Conservation (phyloP, 30 jellyfish, hydroid and myxozoan genomes). For the Hydractinia echinata region DNA sequence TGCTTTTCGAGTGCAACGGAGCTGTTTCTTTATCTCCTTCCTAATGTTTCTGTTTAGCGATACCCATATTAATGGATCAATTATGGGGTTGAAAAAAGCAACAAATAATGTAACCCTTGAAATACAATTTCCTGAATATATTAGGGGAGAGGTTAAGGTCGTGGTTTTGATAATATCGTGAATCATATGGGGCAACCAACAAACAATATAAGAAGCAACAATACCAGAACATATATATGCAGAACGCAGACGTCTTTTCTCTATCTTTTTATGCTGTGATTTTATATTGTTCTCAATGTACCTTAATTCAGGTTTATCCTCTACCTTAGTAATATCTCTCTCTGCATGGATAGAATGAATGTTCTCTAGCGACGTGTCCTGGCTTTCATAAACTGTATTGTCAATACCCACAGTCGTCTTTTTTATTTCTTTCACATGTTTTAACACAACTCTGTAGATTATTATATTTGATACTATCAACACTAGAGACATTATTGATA, state of each 20-base stretch:
- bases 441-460: background rate
- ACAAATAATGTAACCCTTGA: background rate
- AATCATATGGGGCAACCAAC: background rate
- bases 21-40: background rate
- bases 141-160: background rate
- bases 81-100: background rate
- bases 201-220: background rate
- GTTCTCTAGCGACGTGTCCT: too few species aligned
- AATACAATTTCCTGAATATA: background rate
- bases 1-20: background rate
- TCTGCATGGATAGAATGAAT: too few species aligned
- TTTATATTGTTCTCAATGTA: background rate
- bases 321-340: too few species aligned
- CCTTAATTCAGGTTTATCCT: background rate
- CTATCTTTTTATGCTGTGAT: background rate
- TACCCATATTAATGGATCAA: slow-evolving; percentile 2
- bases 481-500: background rate
- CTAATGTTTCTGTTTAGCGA: background rate
- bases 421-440: background rate
- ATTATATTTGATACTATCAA: background rate
- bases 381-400: too few species aligned
- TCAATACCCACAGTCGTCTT: background rate
- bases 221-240: background rate
- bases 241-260: background rate
- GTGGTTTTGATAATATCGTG: background rate